These are phyloP conservation scores for Prinia subflava DNA, from an alignment of 2,113 vertebrate species.

Conservation along the genomic window DNA sequence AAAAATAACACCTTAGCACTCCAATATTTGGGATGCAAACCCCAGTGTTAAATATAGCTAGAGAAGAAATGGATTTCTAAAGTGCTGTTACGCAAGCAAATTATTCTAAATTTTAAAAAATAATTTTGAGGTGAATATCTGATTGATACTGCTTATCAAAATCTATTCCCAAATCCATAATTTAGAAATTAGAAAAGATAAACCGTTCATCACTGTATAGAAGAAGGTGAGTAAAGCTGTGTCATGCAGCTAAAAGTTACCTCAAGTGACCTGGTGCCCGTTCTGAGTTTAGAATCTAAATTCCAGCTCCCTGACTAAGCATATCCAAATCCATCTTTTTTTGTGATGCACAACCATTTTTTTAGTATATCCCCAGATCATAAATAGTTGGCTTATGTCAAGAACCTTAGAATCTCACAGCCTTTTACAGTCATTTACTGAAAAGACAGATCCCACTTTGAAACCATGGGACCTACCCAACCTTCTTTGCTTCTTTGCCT, in stretches of 20 bases:
- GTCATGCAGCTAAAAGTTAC: not conserved
- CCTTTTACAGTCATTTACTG: not conserved
- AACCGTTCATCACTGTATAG: not conserved
- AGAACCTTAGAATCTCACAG: not conserved
- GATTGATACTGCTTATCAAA: not conserved
- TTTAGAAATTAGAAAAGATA: not conserved
- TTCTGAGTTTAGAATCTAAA: not conserved
- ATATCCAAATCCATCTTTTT: rapidly evolving
- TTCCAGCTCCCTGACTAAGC: not conserved
- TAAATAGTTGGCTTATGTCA: not conserved
- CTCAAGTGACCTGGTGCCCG: not conserved
- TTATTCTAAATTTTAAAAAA: not conserved
- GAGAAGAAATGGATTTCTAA: not conserved
- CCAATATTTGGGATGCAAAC: not conserved
- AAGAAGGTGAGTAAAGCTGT: not conserved
- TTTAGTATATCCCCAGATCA: not conserved
- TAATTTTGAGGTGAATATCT: not conserved
- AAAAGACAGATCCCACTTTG: not conserved
- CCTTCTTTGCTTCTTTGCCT: not conserved
- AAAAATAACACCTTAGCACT: not conserved
- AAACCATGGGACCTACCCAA: not conserved
- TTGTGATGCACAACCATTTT: rapidly evolving
- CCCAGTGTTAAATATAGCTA: not conserved
- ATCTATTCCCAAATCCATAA: not conserved
- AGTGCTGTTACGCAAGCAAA: not conserved